These are phyloP conservation scores for Patella ulyssiponensis DNA, from an alignment of 2,888 invertebrate species.

Conservation along the genomic window DNA sequence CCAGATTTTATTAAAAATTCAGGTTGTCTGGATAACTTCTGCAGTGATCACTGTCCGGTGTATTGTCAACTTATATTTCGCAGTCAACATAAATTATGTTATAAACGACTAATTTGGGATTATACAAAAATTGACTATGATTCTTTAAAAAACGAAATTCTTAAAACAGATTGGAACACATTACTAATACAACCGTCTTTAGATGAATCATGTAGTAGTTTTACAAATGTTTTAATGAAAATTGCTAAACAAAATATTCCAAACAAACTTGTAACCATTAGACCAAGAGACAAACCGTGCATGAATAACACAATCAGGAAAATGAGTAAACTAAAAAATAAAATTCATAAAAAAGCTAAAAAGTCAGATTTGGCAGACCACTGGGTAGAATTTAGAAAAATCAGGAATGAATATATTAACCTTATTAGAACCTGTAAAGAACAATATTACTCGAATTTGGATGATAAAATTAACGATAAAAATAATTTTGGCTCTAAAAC, in stretches of 20 bases:
- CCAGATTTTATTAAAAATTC: not conserved
- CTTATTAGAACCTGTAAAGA: slow-evolving; percentile 3
- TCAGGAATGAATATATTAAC: slow-evolving; percentile 1
- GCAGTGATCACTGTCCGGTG: slow-evolving; percentile 2
- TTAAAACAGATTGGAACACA: not conserved
- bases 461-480: not conserved
- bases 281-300: not conserved
- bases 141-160: not conserved
- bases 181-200: not conserved
- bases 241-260: slow-evolving; percentile 1
- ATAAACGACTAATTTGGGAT: not conserved
- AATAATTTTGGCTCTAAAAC: not conserved
- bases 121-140: slow-evolving; percentile 2
- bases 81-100: not conserved
- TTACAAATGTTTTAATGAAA: not conserved
- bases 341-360: slow-evolving; percentile 3
- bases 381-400: not conserved
- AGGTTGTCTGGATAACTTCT: not conserved
- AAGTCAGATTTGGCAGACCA: not conserved
- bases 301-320: slow-evolving; percentile 2
- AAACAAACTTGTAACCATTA: not conserved
- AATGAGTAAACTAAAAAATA: not conserved
- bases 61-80: not conserved
- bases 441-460: not conserved
- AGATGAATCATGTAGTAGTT: not conserved